phyloP scores from a whole-genome alignment of 1,140 invertebrate genomes.

The Ylistrum balloti region DNA sequence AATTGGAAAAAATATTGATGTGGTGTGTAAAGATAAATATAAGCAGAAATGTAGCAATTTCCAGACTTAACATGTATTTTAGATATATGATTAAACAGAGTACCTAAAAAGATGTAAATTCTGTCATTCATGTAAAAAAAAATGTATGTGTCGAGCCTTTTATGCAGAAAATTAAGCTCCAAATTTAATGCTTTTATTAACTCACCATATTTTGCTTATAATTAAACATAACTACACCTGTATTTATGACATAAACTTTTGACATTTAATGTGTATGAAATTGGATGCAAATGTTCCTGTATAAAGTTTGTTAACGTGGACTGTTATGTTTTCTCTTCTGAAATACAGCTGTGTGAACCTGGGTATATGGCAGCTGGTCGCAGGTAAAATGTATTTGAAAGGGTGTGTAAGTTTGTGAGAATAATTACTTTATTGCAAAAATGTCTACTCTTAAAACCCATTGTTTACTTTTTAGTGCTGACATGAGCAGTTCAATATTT shows the following conservation, averaged over 20 bases:
- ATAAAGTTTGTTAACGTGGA: background rate
- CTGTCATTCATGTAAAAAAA: no score
- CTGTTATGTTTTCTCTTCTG: background rate
- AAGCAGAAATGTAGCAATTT: no score
- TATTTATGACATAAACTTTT: background rate
- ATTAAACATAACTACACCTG: background rate
- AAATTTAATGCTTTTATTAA: no score
- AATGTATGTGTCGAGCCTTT: no score
- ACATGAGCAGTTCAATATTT: conserved; percentile 5
- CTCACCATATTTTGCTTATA: background rate
- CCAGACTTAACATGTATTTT: no score
- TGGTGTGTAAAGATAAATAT: no score
- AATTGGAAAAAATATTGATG: background rate
- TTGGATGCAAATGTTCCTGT: background rate
- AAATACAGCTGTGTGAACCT: background rate
- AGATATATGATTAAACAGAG: no score
- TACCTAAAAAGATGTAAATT: no score
- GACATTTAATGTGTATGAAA: conserved; percentile 22
- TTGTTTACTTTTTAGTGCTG: conserved; percentile 24
- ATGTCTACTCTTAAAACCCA: background rate
- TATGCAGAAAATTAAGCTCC: no score
- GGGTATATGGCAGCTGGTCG: background rate
- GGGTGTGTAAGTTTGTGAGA: conserved; percentile 20
- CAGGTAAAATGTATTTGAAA: background rate
- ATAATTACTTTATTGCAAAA: background rate